phyloP scores from a whole-genome alignment of 2,797 vertebrate species.

The Cossypha dichroa region DNA sequence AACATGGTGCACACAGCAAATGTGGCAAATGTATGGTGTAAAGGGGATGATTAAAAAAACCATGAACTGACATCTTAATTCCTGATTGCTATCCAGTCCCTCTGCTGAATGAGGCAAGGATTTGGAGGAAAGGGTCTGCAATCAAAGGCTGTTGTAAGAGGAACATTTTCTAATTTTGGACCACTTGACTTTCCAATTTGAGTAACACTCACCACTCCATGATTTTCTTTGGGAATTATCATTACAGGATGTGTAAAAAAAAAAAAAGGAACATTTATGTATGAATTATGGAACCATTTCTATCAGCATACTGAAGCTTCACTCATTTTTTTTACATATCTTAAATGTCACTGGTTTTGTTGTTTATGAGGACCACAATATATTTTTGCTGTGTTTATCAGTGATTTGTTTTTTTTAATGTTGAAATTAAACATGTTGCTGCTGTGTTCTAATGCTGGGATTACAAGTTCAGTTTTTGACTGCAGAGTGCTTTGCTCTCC shows the following conservation, averaged over 20 bases:
- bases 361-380: background rate
- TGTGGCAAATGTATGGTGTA: background rate
- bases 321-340: background rate
- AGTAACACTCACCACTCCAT: background rate
- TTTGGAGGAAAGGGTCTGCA: background rate
- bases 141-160: background rate
- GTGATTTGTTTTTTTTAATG: background rate
- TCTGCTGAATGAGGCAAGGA: background rate
- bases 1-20: background rate
- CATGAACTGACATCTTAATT: background rate
- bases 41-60: background rate
- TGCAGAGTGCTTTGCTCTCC: background rate
- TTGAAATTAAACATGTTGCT: background rate
- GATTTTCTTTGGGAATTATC: background rate
- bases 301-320: background rate
- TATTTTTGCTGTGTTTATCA: background rate
- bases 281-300: background rate
- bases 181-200: conserved; percentile 4
- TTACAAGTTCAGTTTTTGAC: background rate
- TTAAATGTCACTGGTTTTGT: background rate
- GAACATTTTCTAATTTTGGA: conserved; percentile 23
- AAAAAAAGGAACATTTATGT: background rate
- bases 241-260: background rate
- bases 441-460: background rate
- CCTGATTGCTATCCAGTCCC: background rate